A percentile compares a stretch with the other conserved stretches of the same genome.
phyloP scores from a whole-genome alignment of 2,797 vertebrate species.

The Gymnoscopelus microlampas region DNA sequence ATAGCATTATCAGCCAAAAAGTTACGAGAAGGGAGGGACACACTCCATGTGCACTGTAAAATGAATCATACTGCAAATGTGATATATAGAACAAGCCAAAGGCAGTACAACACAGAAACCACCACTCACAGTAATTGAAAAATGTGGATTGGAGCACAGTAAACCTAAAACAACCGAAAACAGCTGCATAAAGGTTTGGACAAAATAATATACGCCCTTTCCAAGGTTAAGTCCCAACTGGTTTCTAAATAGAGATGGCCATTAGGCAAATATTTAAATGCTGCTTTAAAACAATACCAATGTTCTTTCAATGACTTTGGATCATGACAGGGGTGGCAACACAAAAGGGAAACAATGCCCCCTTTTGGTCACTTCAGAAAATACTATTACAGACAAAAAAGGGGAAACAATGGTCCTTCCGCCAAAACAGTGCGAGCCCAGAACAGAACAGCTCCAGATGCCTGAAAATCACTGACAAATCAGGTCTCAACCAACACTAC shows the following conservation, averaged over 20 bases:
- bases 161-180: background rate
- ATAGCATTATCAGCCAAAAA: slow-evolving; percentile 47
- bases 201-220: background rate
- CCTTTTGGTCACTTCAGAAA: slow-evolving; percentile 26
- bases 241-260: slow-evolving; percentile 30
- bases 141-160: background rate
- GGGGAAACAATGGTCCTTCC: background rate
- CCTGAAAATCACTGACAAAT: slow-evolving; percentile 28
- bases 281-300: slow-evolving; percentile 36
- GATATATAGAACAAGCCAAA: background rate
- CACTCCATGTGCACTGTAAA: slow-evolving; percentile 38
- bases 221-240: background rate
- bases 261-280: slow-evolving; percentile 13
- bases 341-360: slow-evolving; percentile 15
- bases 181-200: slow-evolving; percentile 2
- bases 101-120: slow-evolving; percentile 14
- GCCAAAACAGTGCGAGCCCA: too few species aligned
- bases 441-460: slow-evolving; percentile 5
- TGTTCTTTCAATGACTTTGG: slow-evolving; percentile 7
- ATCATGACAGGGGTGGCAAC: background rate
- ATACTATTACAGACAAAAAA: background rate
- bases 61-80: slow-evolving; percentile 29
- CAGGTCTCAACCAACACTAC: background rate
- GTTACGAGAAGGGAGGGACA: background rate
- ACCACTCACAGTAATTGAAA: background rate